phyloP scores from a whole-genome alignment of 2,113 vertebrate species.

The Paralichthys olivaceus region DNA sequence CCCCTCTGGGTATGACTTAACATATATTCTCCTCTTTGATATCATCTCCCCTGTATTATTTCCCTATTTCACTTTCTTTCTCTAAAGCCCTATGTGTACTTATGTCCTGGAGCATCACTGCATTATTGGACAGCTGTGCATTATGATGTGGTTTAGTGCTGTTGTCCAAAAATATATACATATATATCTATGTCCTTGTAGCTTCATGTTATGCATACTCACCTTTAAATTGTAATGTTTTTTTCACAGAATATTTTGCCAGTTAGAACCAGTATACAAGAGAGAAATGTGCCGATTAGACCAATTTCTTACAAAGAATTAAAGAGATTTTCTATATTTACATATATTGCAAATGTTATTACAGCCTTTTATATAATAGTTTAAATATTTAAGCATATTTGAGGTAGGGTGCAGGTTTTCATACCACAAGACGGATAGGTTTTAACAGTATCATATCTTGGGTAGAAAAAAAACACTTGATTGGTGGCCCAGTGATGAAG shows the following conservation, averaged over 20 bases:
- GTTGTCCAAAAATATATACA: background rate
- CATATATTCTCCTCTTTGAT: slow-evolving; percentile 12
- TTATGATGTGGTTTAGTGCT: slow-evolving; percentile 2
- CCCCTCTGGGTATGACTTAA: background rate
- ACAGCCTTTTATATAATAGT: slow-evolving; percentile 5
- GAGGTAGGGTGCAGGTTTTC: background rate
- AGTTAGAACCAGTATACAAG: background rate
- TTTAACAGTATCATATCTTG: slow-evolving; percentile 28
- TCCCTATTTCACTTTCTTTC: background rate
- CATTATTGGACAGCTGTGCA: slow-evolving; percentile 12
- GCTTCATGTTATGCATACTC: background rate
- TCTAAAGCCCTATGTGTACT: background rate
- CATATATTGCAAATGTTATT: background rate
- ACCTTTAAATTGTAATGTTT: background rate
- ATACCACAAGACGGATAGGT: background rate
- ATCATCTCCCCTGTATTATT: background rate
- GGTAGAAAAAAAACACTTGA: slow-evolving; percentile 13
- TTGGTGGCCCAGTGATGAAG: slow-evolving; percentile 25
- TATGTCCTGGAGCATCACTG: background rate
- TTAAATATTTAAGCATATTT: background rate
- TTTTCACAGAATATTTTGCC: background rate
- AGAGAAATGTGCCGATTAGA: no score
- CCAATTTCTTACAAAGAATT: no score
- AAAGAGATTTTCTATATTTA: background rate
- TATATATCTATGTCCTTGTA: background rate